These are phyloP conservation scores for Chaetodon trifasciatus DNA, from an alignment of 2,797 vertebrate genomes.

Conservation along the genomic window DNA sequence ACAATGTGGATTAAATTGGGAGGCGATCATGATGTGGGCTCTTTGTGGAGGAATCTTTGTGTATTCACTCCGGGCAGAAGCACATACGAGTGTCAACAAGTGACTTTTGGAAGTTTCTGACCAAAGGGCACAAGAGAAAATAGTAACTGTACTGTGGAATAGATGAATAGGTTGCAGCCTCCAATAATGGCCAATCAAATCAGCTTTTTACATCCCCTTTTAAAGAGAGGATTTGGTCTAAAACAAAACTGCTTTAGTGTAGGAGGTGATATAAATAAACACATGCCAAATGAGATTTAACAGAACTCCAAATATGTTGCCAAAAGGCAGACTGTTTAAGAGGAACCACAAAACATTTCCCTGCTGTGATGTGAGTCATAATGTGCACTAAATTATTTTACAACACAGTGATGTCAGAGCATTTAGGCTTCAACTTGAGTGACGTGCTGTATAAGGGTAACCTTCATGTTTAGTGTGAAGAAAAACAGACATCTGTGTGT, in stretches of 20 bases:
- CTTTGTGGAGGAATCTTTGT: not conserved
- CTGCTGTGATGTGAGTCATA: conserved; percentile 1
- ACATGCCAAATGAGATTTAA: conserved; percentile 37
- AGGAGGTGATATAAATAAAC: conserved; percentile 46
- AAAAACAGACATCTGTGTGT: not conserved
- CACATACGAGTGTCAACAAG: not conserved
- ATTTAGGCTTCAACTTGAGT: not conserved
- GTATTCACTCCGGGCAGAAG: not conserved
- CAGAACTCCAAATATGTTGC: conserved; percentile 19
- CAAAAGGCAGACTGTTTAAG: conserved; percentile 22
- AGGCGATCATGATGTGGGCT: conserved; percentile 1
- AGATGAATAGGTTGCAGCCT: not conserved
- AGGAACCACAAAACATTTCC: conserved; percentile 2
- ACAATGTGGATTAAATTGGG: conserved; percentile 6
- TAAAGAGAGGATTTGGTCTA: conserved; percentile 2
- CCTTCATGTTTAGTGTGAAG: not conserved
- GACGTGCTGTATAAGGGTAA: not conserved
- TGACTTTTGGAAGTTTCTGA: not conserved
- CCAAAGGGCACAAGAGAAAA: not conserved
- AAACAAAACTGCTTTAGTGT: conserved; percentile 37
- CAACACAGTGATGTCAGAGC: not conserved
- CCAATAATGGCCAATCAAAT: conserved; percentile 27
- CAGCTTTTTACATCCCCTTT: conserved; percentile 7
- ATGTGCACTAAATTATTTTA: conserved; percentile 14
- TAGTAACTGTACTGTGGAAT: not conserved